phyloP scores from a whole-genome alignment of 1,140 invertebrate species.

The Trinorchestia longiramus region DNA sequence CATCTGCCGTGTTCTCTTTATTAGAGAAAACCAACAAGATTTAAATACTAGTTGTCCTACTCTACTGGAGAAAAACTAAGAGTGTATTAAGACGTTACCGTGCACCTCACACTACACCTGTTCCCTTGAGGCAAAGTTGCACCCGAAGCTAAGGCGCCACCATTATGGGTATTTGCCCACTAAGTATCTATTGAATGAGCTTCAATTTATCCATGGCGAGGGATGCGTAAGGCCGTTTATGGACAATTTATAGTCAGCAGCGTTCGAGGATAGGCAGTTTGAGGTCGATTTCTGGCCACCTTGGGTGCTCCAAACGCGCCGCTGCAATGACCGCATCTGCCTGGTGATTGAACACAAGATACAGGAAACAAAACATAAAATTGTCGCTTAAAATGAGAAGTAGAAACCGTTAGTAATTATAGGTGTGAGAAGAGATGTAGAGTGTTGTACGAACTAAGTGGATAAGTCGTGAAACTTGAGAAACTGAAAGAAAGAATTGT shows the following conservation, averaged over 20 bases:
- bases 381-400: too few species aligned
- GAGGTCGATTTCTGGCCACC: conserved; percentile 35
- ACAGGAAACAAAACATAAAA: not conserved
- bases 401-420: too few species aligned
- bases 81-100: too few species aligned
- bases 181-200: conserved; percentile 30
- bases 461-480: too few species aligned
- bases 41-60: too few species aligned
- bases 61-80: too few species aligned
- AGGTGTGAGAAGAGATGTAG: too few species aligned
- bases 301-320: not conserved
- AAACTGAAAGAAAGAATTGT: too few species aligned
- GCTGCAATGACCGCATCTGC: not conserved
- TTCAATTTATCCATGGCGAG: not conserved
- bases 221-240: conserved; percentile 20
- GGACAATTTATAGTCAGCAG: not conserved
- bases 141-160: not conserved
- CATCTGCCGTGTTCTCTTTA: too few species aligned
- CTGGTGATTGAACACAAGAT: not conserved
- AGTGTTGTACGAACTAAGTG: too few species aligned
- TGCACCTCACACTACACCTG: not conserved
- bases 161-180: not conserved
- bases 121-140: not conserved
- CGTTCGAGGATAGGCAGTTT: not conserved
- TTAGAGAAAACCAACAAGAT: too few species aligned